These are phyloP conservation scores for Lasiurus borealis DNA, from an alignment of 2,113 vertebrate species.

Conservation along the genomic window DNA sequence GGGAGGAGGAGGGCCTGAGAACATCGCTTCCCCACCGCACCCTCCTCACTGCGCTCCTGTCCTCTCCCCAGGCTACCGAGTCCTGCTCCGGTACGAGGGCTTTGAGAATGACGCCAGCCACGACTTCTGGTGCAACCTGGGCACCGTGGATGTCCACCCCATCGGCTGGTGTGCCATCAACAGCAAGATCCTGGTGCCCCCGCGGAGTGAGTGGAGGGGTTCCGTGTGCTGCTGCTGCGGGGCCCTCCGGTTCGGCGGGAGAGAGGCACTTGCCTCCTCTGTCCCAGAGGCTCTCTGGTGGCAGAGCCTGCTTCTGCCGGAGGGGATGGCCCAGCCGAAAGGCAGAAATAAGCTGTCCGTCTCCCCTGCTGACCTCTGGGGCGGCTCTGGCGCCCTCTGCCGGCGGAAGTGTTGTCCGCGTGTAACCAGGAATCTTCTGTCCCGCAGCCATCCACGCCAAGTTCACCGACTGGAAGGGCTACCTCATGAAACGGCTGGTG, in stretches of 20 bases:
- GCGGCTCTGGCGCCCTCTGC: background rate
- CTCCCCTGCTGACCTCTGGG: background rate
- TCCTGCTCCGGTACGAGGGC: slow-evolving; percentile 94
- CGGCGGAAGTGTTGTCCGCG: background rate
- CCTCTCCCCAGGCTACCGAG: slow-evolving; percentile 92
- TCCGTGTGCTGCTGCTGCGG: background rate
- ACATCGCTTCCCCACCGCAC: too few species aligned
- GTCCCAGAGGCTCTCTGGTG: background rate
- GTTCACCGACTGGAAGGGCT: slow-evolving; percentile 94
- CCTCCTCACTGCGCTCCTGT: background rate
- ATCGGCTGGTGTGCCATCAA: slow-evolving; percentile 98
- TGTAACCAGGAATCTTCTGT: background rate
- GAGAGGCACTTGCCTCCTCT: background rate
- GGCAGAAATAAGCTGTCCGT: background rate
- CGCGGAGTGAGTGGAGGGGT: slow-evolving; percentile 89
- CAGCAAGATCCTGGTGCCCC: slow-evolving; percentile 97
- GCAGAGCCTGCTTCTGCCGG: background rate
- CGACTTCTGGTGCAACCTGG: slow-evolving; percentile 97
- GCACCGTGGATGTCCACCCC: slow-evolving; percentile 94
- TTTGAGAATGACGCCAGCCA: slow-evolving; percentile 92
- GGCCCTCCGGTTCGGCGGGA: background rate
- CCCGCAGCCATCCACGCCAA: slow-evolving; percentile 88
- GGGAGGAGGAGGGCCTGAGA: too few species aligned
- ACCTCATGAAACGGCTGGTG: slow-evolving; percentile 95
- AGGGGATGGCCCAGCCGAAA: background rate